A percentile compares a stretch with the other conserved stretches of the same genome.
Evolutionary conservation across 2,113 vertebrate genomes (phyloP).

Genomic region (Mola mola): DNA sequence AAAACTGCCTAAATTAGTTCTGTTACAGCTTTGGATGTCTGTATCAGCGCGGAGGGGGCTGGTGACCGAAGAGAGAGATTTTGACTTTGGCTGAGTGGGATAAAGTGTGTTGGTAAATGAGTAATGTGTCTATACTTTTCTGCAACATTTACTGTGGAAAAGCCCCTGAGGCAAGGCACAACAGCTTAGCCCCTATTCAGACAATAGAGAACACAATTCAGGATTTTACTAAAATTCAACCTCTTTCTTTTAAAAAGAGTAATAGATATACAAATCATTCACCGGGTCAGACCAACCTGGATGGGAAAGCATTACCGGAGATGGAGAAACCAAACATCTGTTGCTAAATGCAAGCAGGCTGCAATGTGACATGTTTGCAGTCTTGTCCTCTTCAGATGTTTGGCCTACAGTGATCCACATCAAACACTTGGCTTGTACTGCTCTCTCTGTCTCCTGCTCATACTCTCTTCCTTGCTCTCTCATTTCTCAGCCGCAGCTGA

Average conservation of each 20-base stretch:
- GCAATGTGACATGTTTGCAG: constrained; percentile 89
- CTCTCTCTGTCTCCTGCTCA: constrained; percentile 40
- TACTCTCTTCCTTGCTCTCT: constrained; percentile 71
- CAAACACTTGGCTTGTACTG: constrained; percentile 87
- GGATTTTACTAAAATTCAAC: too few relatives aligned
- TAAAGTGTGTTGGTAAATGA: background rate
- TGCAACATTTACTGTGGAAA: constrained; percentile 30
- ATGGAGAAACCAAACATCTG: constrained; percentile 96
- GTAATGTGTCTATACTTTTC: constrained; percentile 66
- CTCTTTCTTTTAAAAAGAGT: too few relatives aligned
- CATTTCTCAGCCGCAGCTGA: constrained; percentile 63
- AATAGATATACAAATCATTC: constrained; percentile 46
- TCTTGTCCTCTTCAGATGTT: constrained; percentile 93
- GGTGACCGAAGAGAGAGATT: constrained; percentile 34
- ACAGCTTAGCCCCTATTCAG: constrained; percentile 66
- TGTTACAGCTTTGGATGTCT: constrained; percentile 79
- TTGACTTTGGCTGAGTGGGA: too few relatives aligned
- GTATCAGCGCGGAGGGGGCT: constrained; percentile 14
- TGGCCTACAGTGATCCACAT: constrained; percentile 88
- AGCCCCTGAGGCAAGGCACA: constrained; percentile 12
- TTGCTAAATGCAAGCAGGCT: constrained; percentile 90
- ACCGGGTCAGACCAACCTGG: constrained; percentile 95
- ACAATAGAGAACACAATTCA: too few relatives aligned
- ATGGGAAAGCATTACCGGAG: constrained; percentile 89
- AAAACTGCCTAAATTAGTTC: constrained; percentile 30